Evolutionary conservation across 2,113 vertebrate genomes (phyloP).

Genomic region (Vireo altiloquus): DNA sequence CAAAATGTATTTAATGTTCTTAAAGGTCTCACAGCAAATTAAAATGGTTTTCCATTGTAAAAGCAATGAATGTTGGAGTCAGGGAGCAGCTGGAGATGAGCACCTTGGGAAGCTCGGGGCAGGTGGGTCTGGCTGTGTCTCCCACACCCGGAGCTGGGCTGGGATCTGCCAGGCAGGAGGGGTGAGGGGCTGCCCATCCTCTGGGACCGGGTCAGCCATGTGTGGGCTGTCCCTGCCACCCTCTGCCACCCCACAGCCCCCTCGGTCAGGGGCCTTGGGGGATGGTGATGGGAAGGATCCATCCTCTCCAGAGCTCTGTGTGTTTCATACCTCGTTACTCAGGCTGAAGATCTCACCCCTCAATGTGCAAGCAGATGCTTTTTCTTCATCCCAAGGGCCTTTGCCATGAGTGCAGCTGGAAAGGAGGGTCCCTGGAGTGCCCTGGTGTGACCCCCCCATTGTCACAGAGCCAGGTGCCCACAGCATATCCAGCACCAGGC

Average conservation of each 20-base stretch:
- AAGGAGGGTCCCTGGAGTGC: not conserved
- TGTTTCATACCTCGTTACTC: fast-evolving
- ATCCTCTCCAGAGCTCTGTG: fast-evolving
- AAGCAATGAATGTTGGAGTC: fast-evolving
- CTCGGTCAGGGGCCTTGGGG: fast-evolving
- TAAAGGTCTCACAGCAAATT: not conserved
- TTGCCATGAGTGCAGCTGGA: not conserved
- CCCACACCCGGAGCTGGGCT: fast-evolving
- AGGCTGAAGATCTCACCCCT: not conserved
- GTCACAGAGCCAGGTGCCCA: fast-evolving
- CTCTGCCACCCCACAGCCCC: not conserved
- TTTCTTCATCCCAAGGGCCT: not conserved
- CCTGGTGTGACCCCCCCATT: not conserved
- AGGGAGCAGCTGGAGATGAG: not conserved
- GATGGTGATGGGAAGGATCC: fast-evolving
- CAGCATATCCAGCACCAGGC: not conserved
- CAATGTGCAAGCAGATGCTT: not conserved
- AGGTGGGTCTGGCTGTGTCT: not conserved
- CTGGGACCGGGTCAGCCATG: fast-evolving
- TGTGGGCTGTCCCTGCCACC: not conserved
- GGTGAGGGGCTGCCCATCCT: not conserved
- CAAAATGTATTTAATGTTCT: not conserved
- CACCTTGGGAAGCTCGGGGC: fast-evolving
- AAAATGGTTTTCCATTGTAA: fast-evolving
- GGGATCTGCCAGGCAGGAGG: not conserved